Percentiles rank a stretch among this genome's conserved stretches.
Evolutionary conservation across 2,797 vertebrate species (phyloP).

Genomic region (Crenuchus spilurus): DNA sequence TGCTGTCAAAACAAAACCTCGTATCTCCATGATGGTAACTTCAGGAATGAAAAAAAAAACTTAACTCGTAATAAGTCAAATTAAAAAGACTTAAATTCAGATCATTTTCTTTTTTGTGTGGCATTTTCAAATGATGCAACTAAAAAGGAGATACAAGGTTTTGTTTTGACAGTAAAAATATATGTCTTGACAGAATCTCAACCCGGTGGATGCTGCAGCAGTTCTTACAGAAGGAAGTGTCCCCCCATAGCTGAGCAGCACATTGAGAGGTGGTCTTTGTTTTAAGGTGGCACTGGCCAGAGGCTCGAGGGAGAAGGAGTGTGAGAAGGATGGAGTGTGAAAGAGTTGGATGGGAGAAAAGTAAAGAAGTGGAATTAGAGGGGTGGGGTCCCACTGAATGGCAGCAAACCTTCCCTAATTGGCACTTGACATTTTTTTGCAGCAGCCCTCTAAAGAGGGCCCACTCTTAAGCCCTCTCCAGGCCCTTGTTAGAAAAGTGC

Average conservation of each 20-base stretch:
- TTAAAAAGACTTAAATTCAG: too few relatives aligned
- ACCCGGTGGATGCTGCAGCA: background rate
- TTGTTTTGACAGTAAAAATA: too few relatives aligned
- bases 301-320: constrained; percentile 64
- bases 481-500: constrained; percentile 83
- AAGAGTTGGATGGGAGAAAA: constrained; percentile 72
- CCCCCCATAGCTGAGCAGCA: constrained; percentile 63
- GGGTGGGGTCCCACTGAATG: constrained; percentile 78
- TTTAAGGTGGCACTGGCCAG: constrained; percentile 62
- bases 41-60: too few relatives aligned
- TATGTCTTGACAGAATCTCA: too few relatives aligned
- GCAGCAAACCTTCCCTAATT: constrained; percentile 85
- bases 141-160: too few relatives aligned
- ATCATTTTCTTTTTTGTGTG: too few relatives aligned
- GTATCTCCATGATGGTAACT: too few relatives aligned
- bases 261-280: constrained; percentile 71
- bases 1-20: too few relatives aligned
- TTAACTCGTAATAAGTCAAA: too few relatives aligned
- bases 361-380: constrained; percentile 69
- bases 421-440: constrained; percentile 84
- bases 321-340: constrained; percentile 69
- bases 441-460: constrained; percentile 76
- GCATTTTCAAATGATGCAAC: too few relatives aligned
- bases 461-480: constrained; percentile 80
- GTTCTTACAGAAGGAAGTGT: constrained; percentile 56